These are phyloP conservation scores for Hypotaenidia okinawae DNA, from an alignment of 2,797 vertebrate genomes.

Conservation along the genomic window DNA sequence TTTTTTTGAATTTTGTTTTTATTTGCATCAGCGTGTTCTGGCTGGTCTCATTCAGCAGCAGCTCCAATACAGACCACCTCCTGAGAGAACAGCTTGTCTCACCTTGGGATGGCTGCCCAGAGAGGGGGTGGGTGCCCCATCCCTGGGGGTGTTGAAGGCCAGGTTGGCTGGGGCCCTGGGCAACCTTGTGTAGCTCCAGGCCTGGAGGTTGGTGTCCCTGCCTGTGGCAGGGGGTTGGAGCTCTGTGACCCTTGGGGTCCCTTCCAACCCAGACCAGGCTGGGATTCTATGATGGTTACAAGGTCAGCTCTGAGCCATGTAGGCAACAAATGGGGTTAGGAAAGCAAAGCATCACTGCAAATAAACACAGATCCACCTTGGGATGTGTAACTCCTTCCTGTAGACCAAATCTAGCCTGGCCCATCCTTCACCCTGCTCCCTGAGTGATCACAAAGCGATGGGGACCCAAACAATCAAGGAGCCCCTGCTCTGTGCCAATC, in stretches of 20 bases:
- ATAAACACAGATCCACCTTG: too few relatives aligned
- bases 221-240: too few relatives aligned
- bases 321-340: not conserved
- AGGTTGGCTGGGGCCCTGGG: too few relatives aligned
- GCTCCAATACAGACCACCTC: not conserved
- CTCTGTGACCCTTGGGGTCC: too few relatives aligned
- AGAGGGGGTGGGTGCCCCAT: too few relatives aligned
- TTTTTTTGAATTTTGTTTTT: not conserved
- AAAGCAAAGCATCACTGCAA: not conserved
- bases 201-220: too few relatives aligned
- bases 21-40: not conserved
- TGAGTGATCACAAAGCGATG: not conserved
- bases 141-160: too few relatives aligned
- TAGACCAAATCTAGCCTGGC: not conserved
- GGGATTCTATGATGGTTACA: not conserved
- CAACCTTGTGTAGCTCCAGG: too few relatives aligned
- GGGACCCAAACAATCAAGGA: not conserved
- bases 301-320: not conserved
- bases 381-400: not conserved
- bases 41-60: not conserved
- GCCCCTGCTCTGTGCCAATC: rapidly evolving
- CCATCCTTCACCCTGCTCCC: too few relatives aligned
- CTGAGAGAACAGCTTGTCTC: not conserved
- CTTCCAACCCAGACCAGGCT: too few relatives aligned
- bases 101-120: too few relatives aligned